Percentiles rank a stretch among this genome's conserved stretches.
phyloP scores from a whole-genome alignment of 1,140 invertebrate species.

The Bombus confusus region DNA sequence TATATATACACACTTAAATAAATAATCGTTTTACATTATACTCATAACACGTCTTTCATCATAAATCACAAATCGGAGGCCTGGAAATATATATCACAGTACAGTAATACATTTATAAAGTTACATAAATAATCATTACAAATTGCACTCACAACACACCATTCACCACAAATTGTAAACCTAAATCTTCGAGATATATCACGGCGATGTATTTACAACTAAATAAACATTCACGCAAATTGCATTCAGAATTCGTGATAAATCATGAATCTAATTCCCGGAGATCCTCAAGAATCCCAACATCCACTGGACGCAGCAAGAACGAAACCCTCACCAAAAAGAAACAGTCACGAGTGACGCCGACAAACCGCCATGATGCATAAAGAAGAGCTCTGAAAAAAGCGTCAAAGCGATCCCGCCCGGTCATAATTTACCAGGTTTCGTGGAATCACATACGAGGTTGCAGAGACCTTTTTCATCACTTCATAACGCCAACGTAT shows the following conservation, averaged over 20 bases:
- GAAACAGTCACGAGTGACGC: background rate
- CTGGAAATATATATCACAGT: background rate
- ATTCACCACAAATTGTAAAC: background rate
- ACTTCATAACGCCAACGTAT: too few species aligned
- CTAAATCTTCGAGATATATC: background rate
- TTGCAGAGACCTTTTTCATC: slow-evolving; percentile 11
- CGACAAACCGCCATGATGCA: background rate
- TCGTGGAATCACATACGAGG: slow-evolving; percentile 10
- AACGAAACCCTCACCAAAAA: background rate
- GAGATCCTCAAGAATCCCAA: background rate
- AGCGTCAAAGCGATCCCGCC: background rate
- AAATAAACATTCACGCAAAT: background rate
- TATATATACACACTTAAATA: background rate
- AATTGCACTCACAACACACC: background rate
- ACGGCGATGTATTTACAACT: background rate
- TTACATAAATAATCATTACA: background rate
- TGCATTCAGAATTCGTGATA: background rate
- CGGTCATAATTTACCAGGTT: background rate
- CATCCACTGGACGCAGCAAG: background rate
- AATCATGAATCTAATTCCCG: background rate
- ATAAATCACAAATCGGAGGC: background rate
- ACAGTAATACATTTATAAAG: background rate
- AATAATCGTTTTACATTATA: background rate
- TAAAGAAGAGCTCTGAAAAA: background rate
- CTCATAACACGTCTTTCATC: background rate